Conservation (phyloP, 23 tunicate genomes). For the Oikopleura albicans region DNA sequence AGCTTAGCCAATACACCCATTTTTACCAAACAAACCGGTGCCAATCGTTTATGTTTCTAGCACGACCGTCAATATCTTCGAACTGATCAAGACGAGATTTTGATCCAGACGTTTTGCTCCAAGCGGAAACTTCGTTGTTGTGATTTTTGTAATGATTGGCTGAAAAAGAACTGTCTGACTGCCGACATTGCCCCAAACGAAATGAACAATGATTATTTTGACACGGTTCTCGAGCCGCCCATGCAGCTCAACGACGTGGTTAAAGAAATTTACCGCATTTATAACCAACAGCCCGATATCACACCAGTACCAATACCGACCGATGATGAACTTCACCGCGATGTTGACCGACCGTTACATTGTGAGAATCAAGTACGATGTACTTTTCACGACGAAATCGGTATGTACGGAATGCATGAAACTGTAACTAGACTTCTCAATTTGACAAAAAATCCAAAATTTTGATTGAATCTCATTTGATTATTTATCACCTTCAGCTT, state of each 20-base stretch:
- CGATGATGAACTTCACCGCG: not conserved
- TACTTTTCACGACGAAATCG: not conserved
- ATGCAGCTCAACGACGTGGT: not conserved
- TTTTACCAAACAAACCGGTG: no score
- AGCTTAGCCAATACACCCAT: no score
- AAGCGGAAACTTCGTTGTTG: not conserved
- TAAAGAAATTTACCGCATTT: not conserved
- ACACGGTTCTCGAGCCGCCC: no score
- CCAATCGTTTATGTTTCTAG: not conserved
- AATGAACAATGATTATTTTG: not conserved
- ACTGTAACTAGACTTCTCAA: no score
- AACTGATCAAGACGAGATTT: not conserved
- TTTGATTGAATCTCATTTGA: no score
- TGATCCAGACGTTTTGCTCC: not conserved
- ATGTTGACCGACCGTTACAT: not conserved
- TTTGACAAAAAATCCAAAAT: no score
- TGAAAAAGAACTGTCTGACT: not conserved
- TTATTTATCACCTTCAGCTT: no score
- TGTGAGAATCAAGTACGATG: not conserved
- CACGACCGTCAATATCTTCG: not conserved
- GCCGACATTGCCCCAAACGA: not conserved
- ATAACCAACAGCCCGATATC: not conserved
- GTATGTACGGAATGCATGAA: no score
- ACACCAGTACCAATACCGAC: not conserved
- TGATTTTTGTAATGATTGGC: not conserved